These are phyloP conservation scores for Okamejei kenojei DNA, from an alignment of 2,797 vertebrate genomes.

Conservation along the genomic window DNA sequence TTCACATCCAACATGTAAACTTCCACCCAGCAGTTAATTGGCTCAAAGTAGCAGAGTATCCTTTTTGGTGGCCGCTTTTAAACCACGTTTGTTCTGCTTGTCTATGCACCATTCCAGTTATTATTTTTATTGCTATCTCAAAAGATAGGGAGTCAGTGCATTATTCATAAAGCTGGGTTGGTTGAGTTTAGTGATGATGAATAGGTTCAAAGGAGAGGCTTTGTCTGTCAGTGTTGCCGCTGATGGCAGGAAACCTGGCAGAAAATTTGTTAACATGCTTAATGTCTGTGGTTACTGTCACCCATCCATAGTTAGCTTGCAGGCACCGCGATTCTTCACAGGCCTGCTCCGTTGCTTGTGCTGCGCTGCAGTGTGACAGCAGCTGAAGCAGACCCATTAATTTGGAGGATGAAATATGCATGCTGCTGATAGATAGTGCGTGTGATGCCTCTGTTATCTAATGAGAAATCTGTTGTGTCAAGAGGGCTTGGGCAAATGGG, in stretches of 20 bases:
- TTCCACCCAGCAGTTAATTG: not conserved
- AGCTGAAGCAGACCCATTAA: constrained; percentile 21
- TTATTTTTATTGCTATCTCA: not conserved
- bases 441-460: constrained; percentile 16
- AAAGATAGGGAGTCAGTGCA: not conserved
- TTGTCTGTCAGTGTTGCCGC: constrained; percentile 9
- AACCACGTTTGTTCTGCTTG: not conserved
- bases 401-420: constrained; percentile 32
- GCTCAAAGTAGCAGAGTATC: not conserved
- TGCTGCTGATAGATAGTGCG: constrained; percentile 15
- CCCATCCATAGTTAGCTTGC: constrained; percentile 32
- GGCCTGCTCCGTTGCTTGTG: not conserved
- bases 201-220: constrained; percentile 32
- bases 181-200: constrained; percentile 32
- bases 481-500: constrained; percentile 26
- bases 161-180: constrained; percentile 32
- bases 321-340: constrained; percentile 28
- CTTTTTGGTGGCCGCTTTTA: not conserved
- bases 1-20: not conserved
- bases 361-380: not conserved
- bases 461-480: constrained; percentile 29
- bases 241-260: constrained; percentile 29
- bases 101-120: not conserved
- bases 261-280: constrained; percentile 37
- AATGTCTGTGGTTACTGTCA: constrained; percentile 37